Evolutionary conservation across 2,888 invertebrate genomes (phyloP), one percentile per base, ranked within the genome.

Genomic region (Coremacera marginata): DNA sequence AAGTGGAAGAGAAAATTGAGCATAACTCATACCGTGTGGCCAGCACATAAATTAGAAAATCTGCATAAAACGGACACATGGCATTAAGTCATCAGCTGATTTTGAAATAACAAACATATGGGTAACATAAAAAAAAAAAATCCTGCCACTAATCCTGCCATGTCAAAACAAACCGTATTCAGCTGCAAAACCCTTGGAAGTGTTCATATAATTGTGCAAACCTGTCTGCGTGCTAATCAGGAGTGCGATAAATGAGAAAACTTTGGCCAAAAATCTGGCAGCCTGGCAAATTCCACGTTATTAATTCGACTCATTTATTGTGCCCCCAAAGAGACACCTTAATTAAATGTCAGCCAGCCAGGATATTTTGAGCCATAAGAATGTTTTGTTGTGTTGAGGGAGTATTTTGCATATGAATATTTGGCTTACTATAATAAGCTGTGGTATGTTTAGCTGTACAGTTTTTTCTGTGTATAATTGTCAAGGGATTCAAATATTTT

Each of bases 271-370:
- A 62, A 19, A 63, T 52, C 34, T 34, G 74, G 65, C 65, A 65
- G 65, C 74, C 52, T 49, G 55, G 52, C 34, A 87, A 88, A 89
- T 88, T 85, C 87, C 85, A 86, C 88, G 87, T 89, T 88, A 88
- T 89, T 89, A 88, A 88, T 88, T 89, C 88, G 85, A 84, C 87
- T 87, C 87, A 88, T 87, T 87, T 87, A 84, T 79, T 77, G 62
- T 19, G 49, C 19, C 25, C 16, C 52, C 27, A 44, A 34, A 34
- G 52, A 85, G 86, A 85, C 86, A 88, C 87, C 86, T 87, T 87
- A 86, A 87, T 87, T 87, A 88, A 87, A 88, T 85, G 86, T 85
- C 86, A 86, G 86, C 14, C 19, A 8, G 16, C 19, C 16, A 7
- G 19, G 27, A 27, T 16, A 27, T 62, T 62, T 27, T 62, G 62